Percentiles rank a stretch among this genome's conserved stretches.
Evolutionary conservation across 2,888 invertebrate species (phyloP).

Genomic region (Dryococelus australis): DNA sequence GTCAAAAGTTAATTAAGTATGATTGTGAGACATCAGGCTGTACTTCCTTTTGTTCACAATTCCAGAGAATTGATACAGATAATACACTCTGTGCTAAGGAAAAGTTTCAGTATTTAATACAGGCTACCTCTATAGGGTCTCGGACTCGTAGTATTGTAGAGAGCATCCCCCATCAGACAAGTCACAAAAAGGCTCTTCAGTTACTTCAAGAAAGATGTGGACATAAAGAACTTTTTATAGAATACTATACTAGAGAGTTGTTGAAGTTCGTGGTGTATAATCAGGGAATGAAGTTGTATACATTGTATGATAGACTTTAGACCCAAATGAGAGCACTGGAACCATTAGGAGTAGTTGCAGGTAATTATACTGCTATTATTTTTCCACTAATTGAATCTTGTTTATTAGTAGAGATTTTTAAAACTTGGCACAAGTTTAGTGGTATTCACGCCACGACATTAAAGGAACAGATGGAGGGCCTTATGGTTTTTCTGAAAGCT

Average conservation of each 20-base stretch:
- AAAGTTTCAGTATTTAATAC: neutral
- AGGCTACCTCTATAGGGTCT: neutral
- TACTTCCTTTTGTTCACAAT: neutral
- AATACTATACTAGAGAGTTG: neutral
- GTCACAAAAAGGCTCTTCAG: neutral
- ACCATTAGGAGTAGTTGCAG: neutral
- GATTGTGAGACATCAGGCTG: neutral
- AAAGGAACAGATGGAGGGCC: slow-evolving; percentile 7
- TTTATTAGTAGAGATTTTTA: neutral
- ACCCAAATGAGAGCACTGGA: neutral
- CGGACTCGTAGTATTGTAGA: neutral
- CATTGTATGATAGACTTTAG: neutral
- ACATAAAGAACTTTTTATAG: neutral
- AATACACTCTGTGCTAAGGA: neutral
- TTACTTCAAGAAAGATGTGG: neutral
- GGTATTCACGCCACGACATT: neutral
- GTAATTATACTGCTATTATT: neutral
- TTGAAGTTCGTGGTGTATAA: no score
- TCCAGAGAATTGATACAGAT: neutral
- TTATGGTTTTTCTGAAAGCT: neutral
- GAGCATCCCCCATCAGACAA: neutral
- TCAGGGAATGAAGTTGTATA: no score
- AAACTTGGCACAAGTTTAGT: neutral
- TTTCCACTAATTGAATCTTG: neutral
- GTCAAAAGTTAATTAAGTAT: neutral